Conservation (phyloP, 2,113 vertebrate genomes). For the Phainopepla nitens region DNA sequence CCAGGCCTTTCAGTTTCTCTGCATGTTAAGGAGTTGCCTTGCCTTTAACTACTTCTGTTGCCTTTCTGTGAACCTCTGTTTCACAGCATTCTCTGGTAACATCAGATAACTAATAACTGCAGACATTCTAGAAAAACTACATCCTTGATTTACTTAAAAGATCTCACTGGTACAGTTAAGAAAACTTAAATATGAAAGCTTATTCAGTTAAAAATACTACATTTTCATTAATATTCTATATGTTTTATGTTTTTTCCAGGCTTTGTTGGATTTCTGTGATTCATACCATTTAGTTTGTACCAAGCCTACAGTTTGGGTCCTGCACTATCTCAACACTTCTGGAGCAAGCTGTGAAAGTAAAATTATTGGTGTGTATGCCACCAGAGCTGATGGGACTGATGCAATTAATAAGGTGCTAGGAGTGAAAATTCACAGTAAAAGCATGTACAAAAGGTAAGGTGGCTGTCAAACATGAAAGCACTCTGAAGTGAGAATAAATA, state of each 20-base stretch:
- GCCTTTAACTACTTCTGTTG: background rate
- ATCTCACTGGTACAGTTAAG: background rate
- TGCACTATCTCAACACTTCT: conserved; percentile 75
- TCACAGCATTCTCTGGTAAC: background rate
- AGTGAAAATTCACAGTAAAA: conserved; percentile 70
- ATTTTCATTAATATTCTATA: background rate
- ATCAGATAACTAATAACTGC: background rate
- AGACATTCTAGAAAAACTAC: background rate
- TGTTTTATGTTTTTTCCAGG: conserved; percentile 39
- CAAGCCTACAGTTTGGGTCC: conserved; percentile 75
- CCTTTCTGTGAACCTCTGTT: background rate
- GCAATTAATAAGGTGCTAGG: conserved; percentile 70
- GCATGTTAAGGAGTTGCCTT: background rate
- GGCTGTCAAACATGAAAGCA: background rate
- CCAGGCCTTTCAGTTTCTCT: background rate
- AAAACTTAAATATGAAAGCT: background rate
- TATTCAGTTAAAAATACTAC: background rate
- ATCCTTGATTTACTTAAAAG: background rate
- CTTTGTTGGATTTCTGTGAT: conserved; percentile 72
- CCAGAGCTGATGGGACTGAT: conserved; percentile 68
- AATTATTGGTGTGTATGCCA: conserved; percentile 72
- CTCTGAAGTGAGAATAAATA: background rate
- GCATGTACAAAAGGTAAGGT: conserved; percentile 73
- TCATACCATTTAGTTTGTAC: conserved; percentile 72
- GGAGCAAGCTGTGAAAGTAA: conserved; percentile 75